Evolutionary conservation across 2,113 vertebrate genomes (phyloP).

Genomic region (Mesocricetus auratus): DNA sequence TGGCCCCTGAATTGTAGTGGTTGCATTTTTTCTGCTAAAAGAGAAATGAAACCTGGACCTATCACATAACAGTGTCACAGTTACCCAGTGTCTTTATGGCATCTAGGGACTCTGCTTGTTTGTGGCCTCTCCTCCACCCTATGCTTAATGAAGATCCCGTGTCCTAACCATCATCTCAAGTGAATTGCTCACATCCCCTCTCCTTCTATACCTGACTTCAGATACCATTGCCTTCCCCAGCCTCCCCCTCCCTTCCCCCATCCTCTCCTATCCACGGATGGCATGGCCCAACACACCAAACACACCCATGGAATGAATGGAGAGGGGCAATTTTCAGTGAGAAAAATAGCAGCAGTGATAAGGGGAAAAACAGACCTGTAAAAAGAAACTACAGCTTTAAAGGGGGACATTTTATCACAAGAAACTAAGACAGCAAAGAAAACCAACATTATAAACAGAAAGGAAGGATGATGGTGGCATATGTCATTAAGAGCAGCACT

Average conservation of each 20-base stretch:
- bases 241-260: not conserved
- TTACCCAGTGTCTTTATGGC: too few relatives aligned
- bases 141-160: not conserved
- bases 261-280: not conserved
- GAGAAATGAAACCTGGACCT: constrained; percentile 4
- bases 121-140: not conserved
- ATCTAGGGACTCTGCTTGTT: not conserved
- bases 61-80: not conserved
- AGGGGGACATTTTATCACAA: not conserved
- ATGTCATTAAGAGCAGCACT: not conserved
- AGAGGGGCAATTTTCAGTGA: not conserved
- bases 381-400: not conserved
- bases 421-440: not conserved
- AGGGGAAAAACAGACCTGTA: not conserved
- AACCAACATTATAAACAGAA: not conserved
- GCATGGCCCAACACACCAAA: not conserved
- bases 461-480: not conserved
- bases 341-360: not conserved
- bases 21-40: not conserved
- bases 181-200: not conserved
- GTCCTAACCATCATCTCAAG: not conserved
- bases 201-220: not conserved
- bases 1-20: not conserved
- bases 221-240: not conserved
- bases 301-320: not conserved